Evolutionary conservation across 2,888 invertebrate species (phyloP), one percentile per base, ranked within the genome.

Genomic region (Eudasyphora cyanicolor): DNA sequence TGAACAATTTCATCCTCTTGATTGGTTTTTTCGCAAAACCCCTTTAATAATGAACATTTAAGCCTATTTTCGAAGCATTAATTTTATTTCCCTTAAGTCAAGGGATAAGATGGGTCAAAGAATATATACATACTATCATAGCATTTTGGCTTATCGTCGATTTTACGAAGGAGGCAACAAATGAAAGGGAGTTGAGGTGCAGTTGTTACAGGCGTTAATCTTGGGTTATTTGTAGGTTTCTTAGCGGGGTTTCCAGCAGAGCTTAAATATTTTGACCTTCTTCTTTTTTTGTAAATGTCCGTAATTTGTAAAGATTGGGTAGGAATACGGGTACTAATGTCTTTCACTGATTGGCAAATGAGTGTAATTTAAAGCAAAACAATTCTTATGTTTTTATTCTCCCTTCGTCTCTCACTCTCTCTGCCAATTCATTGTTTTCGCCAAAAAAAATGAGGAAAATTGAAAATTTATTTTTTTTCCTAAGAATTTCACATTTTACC

Each of bases 41-140:
- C n/a, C 32, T 76, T 76, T 71, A 71, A 54, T 76, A 14, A 64
- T 80, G 42, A 54, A 19, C 29, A 62, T 76, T 70, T 70, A 70
- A 42, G 69, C 69, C 60, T 57, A 77, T 70, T 69, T 77, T 12
- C 14, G 1, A 14, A 70, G 70, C 57, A 77, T 67, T 76, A 76
- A 69, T 70, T 77, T 69, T 57, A 69, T 77, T 70, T 57, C 12
- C 14, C 24, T 24, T 12, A n/a, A 45, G 45, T n/a, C 5, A 45
- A 45, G 45, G 45, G 45, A 10, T 35, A 10, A 5, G 14, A 45
- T 2, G n/a, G 45, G n/a, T 38, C 5, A 2, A 14, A 10, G 6
- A 38, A 45, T n/a, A n/a, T 2, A 45, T 45, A 12, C 14, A n/a
- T 14, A 45, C n/a, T 45, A n/a, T 45, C 45, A 45, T 45, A 45